Base-by-base conservation (phyloP, 2,888 invertebrate species). In the Tetragonula carbonaria region DNA sequence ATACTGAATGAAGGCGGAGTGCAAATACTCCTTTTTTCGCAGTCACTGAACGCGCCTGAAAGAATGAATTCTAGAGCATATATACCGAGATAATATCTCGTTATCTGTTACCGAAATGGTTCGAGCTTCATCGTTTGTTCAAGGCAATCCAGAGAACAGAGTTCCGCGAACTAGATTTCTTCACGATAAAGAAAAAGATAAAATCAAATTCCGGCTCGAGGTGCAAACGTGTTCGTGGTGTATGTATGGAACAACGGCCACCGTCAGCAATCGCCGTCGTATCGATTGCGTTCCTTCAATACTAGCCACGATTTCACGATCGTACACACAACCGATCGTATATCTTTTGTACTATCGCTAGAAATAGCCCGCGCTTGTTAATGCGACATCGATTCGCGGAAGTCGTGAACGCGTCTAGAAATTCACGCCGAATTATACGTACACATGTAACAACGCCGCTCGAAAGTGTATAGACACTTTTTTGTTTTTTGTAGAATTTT, bases 381-480 rank as follows among this genome's bases (percentile, higher is more conserved):
- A 84, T 50, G 23, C 75, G 78, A 85, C 76, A 74, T 57, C 76
- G 73, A 85, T 76, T 85, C 78, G 66, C 81, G 85, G 85, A 86
- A 86, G 85, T 86, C 70, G 70, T 33, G 55, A 67, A 50, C 16
- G 28, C 18, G 80, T 74, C 63, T 55, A 53, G 74, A 77, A 80
- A 84, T 85, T 85, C 80, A 73, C 67, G 67, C 77, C 80, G 74
- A 80, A 85, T 80, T 70, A 21, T 74, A 70, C 14, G 33, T 33
- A 3, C 33, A 33, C 0, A 3, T 33, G 33, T 33, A 33, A 33
- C 33, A 33, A 3, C 33, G 33, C 33, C 33, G 33, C 33, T 33
- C 33, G 2, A 33, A 33, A 33, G 3, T 33, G 33, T 33, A 2
- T 28, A 28, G 28, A 28, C 28, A 28, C 28, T 28, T 28, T 28